Evolutionary conservation across 2,113 vertebrate species (phyloP).

Genomic region (Zosterops hypoxanthus): DNA sequence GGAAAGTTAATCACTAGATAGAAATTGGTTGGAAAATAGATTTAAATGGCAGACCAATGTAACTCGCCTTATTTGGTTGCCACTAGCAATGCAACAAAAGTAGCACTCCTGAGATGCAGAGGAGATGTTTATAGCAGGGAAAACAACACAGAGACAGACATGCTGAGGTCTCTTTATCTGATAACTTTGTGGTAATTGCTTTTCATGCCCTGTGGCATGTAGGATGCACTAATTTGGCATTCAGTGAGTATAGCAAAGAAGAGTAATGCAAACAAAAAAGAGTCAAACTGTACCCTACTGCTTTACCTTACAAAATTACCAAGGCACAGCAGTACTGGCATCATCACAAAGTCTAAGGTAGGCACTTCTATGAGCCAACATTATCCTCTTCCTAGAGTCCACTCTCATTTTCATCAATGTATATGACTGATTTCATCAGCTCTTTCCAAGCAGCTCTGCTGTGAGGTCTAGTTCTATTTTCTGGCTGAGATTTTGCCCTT

Average conservation of each 20-base stretch:
- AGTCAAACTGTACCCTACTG: not conserved
- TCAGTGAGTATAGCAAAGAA: conserved; percentile 37
- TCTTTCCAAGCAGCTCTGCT: not conserved
- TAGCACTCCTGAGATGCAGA: conserved; percentile 45
- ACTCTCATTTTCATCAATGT: not conserved
- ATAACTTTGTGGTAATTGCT: conserved; percentile 65
- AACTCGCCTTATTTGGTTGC: conserved; percentile 49
- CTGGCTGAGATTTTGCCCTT: not conserved
- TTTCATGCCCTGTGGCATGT: conserved; percentile 56
- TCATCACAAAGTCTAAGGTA: not conserved
- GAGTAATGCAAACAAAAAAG: conserved; percentile 29
- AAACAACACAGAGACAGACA: conserved; percentile 50
- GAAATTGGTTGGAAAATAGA: conserved; percentile 59
- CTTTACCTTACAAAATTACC: conserved; percentile 1
- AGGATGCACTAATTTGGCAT: conserved; percentile 57
- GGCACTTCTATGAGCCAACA: not conserved
- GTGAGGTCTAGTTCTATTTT: not conserved
- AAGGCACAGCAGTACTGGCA: not conserved
- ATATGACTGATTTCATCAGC: not conserved
- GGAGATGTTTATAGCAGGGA: conserved; percentile 47
- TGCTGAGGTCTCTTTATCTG: conserved; percentile 62
- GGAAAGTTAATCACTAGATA: conserved; percentile 50
- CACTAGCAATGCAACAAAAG: conserved; percentile 30
- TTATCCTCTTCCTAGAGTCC: not conserved
- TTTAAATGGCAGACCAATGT: conserved; percentile 53